These are phyloP conservation scores for Thaumetopoea pityocampa DNA, from an alignment of 1,140 invertebrate genomes.

Conservation along the genomic window DNA sequence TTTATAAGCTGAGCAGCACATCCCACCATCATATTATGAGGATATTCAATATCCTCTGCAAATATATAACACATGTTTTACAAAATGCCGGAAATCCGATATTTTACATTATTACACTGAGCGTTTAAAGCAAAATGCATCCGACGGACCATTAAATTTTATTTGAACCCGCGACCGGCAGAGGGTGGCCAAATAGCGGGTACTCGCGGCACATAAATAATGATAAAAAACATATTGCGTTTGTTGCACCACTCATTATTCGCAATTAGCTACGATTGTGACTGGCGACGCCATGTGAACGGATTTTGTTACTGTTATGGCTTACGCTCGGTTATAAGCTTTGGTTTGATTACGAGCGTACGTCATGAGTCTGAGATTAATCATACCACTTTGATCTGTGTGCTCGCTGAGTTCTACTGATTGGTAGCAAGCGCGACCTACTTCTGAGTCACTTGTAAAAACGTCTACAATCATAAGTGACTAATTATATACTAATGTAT, in stretches of 20 bases:
- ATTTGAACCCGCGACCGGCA: conserved; percentile 52
- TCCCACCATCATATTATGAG: no score
- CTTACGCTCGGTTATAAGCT: conserved; percentile 17
- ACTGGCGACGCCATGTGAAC: conserved; percentile 61
- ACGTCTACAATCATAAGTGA: no score
- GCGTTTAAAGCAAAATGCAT: conserved; percentile 40
- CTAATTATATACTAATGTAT: no score
- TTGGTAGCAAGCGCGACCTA: no score
- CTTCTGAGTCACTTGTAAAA: no score
- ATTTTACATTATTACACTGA: conserved; percentile 45
- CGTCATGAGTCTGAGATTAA: conserved; percentile 4
- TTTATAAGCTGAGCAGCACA: no score
- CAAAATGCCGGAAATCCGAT: conserved; percentile 61
- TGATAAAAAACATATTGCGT: conserved; percentile 70
- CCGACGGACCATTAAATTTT: conserved; percentile 68
- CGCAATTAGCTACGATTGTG: conserved; percentile 74
- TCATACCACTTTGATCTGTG: no score
- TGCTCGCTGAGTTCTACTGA: no score
- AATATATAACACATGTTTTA: no score
- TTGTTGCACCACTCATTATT: conserved; percentile 67
- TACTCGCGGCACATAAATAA: conserved; percentile 63
- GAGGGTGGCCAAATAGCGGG: conserved; percentile 56
- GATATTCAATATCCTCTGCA: no score
- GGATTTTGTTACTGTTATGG: conserved; percentile 40
- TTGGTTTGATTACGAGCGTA: no score